phyloP scores from a whole-genome alignment of 2,113 vertebrate genomes.

The Gallinago paraguaiae region DNA sequence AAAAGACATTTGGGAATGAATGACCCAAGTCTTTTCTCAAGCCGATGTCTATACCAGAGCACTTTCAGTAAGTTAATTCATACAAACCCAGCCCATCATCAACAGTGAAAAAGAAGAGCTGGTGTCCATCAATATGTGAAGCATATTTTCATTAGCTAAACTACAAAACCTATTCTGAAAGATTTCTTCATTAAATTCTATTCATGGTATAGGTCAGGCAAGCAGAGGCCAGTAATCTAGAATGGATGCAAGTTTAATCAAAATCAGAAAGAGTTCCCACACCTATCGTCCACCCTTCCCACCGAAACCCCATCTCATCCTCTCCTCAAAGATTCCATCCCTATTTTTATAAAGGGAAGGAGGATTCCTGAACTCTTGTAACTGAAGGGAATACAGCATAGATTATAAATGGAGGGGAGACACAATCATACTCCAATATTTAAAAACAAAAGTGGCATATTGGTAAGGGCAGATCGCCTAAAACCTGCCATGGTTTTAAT shows the following conservation, averaged over 20 bases:
- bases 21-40: not conserved
- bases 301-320: not conserved
- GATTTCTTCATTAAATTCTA: not conserved
- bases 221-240: not conserved
- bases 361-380: not conserved
- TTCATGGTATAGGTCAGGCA: not conserved
- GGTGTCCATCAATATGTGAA: not conserved
- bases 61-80: not conserved
- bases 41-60: not conserved
- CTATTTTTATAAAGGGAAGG: not conserved
- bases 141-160: not conserved
- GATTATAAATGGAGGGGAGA: not conserved
- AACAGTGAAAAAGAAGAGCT: not conserved
- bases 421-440: not conserved
- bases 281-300: not conserved
- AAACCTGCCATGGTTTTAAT: not conserved
- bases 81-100: not conserved
- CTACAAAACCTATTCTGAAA: not conserved
- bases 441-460: not conserved
- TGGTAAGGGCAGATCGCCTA: not conserved
- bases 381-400: not conserved
- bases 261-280: not conserved
- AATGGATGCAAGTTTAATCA: not conserved
- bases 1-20: not conserved
- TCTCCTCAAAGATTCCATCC: not conserved